Conservation (phyloP, 2,888 invertebrate genomes). For the Clusia tigrina region DNA sequence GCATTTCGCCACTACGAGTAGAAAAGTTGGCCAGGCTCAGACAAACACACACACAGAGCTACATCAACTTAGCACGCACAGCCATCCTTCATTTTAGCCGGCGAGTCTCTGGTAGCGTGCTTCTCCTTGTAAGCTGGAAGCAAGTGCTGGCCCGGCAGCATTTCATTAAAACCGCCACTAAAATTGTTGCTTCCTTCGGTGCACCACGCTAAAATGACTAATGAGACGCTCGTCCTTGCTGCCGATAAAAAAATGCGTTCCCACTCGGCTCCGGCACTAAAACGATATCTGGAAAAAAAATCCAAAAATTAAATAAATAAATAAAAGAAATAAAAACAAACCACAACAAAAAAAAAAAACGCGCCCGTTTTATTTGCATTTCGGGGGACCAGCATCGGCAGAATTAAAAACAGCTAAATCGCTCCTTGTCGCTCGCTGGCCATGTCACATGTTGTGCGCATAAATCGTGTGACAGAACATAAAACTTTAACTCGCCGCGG, state of each 20-base stretch:
- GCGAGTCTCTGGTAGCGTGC: background rate
- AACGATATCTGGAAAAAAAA: background rate
- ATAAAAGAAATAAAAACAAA: background rate
- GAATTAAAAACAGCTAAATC: constrained; percentile 5
- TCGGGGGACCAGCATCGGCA: background rate
- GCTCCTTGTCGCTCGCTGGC: background rate
- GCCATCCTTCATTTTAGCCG: background rate
- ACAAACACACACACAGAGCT: too few relatives aligned
- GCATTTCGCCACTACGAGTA: too few relatives aligned
- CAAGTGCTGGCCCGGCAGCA: background rate
- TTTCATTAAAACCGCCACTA: constrained; percentile 1
- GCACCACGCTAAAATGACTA: constrained; percentile 14
- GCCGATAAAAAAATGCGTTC: constrained; percentile 2
- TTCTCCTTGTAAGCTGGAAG: background rate
- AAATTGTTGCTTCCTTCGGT: background rate
- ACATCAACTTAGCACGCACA: background rate
- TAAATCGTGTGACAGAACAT: constrained; percentile 22
- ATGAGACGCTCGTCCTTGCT: constrained; percentile 16
- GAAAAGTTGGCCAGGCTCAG: too few relatives aligned
- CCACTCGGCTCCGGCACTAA: constrained; percentile 8
- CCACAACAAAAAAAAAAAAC: background rate
- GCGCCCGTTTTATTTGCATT: background rate
- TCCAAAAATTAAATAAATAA: background rate
- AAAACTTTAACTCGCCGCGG: constrained; percentile 8
- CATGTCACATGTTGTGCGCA: constrained; percentile 12